Evolutionary conservation across 2,888 invertebrate genomes (phyloP).

Genomic region (Metallyticus violacea): DNA sequence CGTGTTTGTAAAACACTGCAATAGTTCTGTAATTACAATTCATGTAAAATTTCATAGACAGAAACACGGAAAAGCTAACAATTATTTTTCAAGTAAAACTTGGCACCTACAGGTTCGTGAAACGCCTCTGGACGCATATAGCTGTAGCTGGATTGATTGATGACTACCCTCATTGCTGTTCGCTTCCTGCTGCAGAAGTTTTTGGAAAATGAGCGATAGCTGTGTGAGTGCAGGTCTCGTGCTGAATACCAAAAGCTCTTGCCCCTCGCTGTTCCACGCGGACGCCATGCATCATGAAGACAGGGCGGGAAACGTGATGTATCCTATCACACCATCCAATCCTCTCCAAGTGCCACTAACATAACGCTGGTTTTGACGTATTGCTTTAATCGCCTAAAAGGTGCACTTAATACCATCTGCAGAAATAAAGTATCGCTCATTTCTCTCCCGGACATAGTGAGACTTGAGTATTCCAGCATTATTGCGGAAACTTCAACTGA

Average conservation of each 20-base stretch:
- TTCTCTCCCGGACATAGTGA: no score
- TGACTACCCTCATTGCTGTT: background rate
- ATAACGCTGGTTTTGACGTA: constrained; percentile 17
- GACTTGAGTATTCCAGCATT: no score
- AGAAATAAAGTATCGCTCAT: background rate
- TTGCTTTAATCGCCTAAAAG: constrained; percentile 32
- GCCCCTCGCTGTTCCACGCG: background rate
- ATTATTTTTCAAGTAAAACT: no score
- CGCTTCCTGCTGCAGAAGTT: background rate
- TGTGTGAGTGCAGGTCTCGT: background rate
- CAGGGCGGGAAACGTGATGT: background rate
- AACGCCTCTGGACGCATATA: background rate
- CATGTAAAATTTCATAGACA: no score
- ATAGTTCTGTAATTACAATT: no score
- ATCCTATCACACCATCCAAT: constrained; percentile 12
- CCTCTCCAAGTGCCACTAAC: background rate
- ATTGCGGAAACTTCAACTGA: no score
- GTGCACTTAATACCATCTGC: background rate
- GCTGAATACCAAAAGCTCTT: background rate
- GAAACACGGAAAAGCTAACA: no score
- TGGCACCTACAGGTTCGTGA: no score
- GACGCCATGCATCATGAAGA: constrained; percentile 12
- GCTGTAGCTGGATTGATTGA: background rate
- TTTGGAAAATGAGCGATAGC: background rate
- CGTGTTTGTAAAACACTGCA: no score